phyloP scores from a whole-genome alignment of 1,140 invertebrate genomes.

The Heliothis virescens region DNA sequence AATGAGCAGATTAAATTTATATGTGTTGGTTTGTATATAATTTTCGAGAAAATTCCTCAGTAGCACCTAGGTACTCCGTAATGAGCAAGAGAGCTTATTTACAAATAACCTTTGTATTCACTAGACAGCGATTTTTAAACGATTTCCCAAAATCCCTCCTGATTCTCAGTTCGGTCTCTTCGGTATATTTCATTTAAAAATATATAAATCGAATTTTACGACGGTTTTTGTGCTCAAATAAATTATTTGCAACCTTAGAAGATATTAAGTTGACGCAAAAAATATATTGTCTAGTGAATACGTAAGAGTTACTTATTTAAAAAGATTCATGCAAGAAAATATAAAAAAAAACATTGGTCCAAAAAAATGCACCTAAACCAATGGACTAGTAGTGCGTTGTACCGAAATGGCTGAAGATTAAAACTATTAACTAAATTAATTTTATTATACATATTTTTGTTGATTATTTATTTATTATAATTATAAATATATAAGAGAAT shows the following conservation, averaged over 20 bases:
- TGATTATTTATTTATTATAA: constrained; percentile 2
- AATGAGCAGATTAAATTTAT: constrained; percentile 7
- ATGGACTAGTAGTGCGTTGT: constrained; percentile 66
- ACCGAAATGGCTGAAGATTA: constrained; percentile 46
- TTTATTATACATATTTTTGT: constrained; percentile 1
- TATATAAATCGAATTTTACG: not conserved
- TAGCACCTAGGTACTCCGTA: constrained; percentile 37
- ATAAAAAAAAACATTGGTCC: constrained; percentile 36
- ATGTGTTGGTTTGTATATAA: not conserved
- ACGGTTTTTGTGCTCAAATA: no score
- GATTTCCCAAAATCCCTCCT: not conserved
- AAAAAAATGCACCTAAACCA: constrained; percentile 51
- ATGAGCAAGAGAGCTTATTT: constrained; percentile 42
- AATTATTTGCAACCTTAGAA: no score
- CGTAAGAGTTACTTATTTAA: not conserved
- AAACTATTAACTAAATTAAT: constrained; percentile 6
- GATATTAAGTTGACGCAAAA: not conserved
- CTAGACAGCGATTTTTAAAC: not conserved
- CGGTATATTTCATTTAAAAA: no score
- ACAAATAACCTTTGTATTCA: constrained; percentile 15
- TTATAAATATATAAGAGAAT: not conserved
- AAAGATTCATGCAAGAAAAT: constrained; percentile 22
- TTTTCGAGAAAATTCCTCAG: not conserved
- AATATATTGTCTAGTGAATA: constrained; percentile 3
- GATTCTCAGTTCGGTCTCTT: no score